Percentiles rank a stretch among this genome's conserved stretches.
Conservation (phyloP, 2,113 vertebrate species). For the Gracilinanus agilis region DNA sequence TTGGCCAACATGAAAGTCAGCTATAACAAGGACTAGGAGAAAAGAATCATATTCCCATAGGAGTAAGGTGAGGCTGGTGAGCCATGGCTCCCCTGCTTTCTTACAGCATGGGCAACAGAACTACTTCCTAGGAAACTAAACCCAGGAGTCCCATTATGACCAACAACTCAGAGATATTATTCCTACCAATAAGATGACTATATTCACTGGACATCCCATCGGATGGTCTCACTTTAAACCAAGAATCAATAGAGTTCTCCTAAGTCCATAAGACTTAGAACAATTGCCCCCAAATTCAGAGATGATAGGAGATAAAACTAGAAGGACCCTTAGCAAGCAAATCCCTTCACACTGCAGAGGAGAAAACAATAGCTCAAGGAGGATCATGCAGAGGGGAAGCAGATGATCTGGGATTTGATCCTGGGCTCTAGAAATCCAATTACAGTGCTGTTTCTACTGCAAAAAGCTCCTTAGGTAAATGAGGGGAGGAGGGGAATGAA, state of each 20-base stretch:
- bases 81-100: background rate
- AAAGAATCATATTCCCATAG: background rate
- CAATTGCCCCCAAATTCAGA: background rate
- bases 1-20: background rate
- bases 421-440: constrained; percentile 31
- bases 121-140: background rate
- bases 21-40: background rate
- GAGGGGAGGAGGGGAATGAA: background rate
- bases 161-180: background rate
- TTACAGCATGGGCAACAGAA: background rate
- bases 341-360: background rate
- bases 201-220: background rate
- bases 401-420: background rate
- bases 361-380: background rate
- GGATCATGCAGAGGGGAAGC: background rate
- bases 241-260: background rate
- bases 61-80: background rate
- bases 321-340: background rate
- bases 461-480: background rate
- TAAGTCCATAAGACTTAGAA: background rate
- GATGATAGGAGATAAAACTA: background rate
- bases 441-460: background rate
- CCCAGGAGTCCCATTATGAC: background rate
- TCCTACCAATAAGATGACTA: background rate
- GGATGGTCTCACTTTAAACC: background rate